Base-by-base conservation (phyloP, 2,888 invertebrate genomes). In the Magallana nippona region DNA sequence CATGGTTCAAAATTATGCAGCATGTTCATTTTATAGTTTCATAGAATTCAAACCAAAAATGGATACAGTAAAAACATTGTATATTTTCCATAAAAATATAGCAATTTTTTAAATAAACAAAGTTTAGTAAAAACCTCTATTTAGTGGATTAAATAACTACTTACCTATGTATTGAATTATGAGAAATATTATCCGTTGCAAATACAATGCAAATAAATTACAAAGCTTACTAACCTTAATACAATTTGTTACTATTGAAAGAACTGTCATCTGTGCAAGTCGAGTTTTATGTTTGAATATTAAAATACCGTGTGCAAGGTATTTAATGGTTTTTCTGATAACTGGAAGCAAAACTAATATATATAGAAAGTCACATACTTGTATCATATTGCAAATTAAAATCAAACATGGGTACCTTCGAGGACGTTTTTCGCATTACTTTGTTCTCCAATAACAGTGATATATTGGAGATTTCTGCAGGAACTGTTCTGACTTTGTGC, bases 341-440 rank as follows among this genome's bases (percentile, higher is more conserved):
- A 15, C 71, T 71, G 71, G 22, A 32, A 71, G 71, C 71, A 15
- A 71, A 71, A 71, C 15, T 71, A 71, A 22, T 71, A 71, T 71
- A 71, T 71, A 71, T 71, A 71, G 22, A 71, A 27, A 71, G 15
- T 27, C 27, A 71, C 27, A 71, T 22, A 71, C 71, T 71, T 22
- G 71, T 71, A 71, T 71, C 71, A 71, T 15, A 15, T 71, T 22
- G 13, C 32, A 71, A 71, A 71, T 71, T 71, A 71, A 71, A 71
- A 27, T 71, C 71, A 71, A 71, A 22, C 71, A 71, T 32, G 2
- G 27, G 32, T 71, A 71, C 71, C 71, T 71, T 71, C 27, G 71
- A 71, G 71, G 71, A 71, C n/a, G 10, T 32, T 27, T 10, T 27
- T 27, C 22, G 32, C 27, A 27, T 71, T 15, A 27, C 71, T 71